Evolutionary conservation across 2,113 vertebrate genomes (phyloP), one percentile per base, ranked within the genome.

Genomic region (Catharus minimus): DNA sequence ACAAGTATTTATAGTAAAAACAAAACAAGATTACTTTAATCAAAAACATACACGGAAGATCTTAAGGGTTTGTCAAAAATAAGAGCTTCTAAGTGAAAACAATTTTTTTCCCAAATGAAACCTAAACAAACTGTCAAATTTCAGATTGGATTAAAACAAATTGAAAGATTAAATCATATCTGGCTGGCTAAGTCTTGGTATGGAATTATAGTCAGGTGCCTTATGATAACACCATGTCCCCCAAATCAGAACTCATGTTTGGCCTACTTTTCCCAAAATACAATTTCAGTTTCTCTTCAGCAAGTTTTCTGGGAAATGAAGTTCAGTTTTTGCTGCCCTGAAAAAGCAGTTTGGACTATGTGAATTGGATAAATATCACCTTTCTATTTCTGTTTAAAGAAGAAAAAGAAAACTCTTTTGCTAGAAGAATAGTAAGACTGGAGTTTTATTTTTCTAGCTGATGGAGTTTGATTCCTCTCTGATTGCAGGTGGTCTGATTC

Each of bases 21-120:
- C 73, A 90, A 82, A 96, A 64, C 15, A 74, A 81, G 83, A 86
- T 80, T 89, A 88, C n/a, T 89, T 82, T 96, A 95, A 93, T 95
- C 57, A 90, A 94, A 89, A 92, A n/a, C 73, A 93, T 47, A 18
- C 21, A 39, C 28, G 36, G 38, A 93, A 90, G 86, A 92, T 50
- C 41, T 74, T 77, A 72, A 38, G 14, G 24, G 62, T 93, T 67
- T 92, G 38, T 86, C 30, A 88, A 78, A 91, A 92, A 46, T 65
- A 80, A 77, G 60, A 85, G 49, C 65, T 92, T 88, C 65, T 69
- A 65, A 19, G 1, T 72, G 15, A 91, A 95, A 91, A 71, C 4
- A 10, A 2, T 10, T 67, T 69, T 77, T 89, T 87, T 64, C 20
- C 43, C 26, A 39, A 82, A 79, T n/a, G 13, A 82, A 92, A 75